Conservation (phyloP, 2,797 vertebrate genomes). For the Calcarius lapponicus region DNA sequence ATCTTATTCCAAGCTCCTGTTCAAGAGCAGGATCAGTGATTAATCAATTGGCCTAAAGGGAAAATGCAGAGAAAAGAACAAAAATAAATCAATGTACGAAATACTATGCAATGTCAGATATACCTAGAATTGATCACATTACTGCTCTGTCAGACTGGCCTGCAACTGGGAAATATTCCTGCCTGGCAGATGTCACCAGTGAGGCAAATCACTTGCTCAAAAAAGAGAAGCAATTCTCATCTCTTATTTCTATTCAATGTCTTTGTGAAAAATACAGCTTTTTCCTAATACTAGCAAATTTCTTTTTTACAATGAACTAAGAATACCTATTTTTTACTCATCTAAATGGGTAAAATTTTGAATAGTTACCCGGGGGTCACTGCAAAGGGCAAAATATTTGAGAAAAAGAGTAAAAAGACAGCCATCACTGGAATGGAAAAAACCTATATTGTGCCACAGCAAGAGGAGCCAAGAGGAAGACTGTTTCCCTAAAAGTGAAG, state of each 20-base stretch:
- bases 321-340: background rate
- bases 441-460: background rate
- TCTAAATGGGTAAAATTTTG: constrained; percentile 11
- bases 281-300: background rate
- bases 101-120: constrained; percentile 8
- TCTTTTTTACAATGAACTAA: background rate
- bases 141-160: constrained; percentile 1
- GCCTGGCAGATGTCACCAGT: constrained; percentile 29
- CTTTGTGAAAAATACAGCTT: background rate
- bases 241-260: background rate
- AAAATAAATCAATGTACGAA: constrained; percentile 61
- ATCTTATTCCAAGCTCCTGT: constrained; percentile 18
- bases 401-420: background rate
- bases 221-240: background rate
- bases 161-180: constrained; percentile 36
- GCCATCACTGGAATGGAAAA: background rate
- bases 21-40: constrained; percentile 43
- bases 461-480: background rate
- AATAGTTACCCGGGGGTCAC: background rate
- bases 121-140: constrained; percentile 36
- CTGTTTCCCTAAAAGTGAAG: background rate
- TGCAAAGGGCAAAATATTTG: constrained; percentile 6
- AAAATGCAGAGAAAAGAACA: constrained; percentile 36
- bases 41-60: constrained; percentile 56
- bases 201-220: constrained; percentile 40